Evolutionary conservation across 2,888 invertebrate species (phyloP).

Genomic region (Anaspis maculata): DNA sequence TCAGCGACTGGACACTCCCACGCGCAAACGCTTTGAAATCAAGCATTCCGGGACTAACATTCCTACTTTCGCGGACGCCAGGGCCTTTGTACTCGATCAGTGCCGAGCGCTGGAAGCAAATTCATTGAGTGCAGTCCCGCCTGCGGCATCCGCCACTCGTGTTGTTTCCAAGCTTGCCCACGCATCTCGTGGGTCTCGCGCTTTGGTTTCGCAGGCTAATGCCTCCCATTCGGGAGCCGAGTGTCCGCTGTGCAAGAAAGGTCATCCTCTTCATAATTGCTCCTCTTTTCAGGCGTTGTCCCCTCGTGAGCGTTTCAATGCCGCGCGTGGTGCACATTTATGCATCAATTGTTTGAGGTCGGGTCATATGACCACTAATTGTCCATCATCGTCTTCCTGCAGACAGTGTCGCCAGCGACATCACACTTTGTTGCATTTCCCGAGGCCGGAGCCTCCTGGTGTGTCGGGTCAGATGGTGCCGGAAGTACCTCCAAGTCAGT

Average conservation of each 20-base stretch:
- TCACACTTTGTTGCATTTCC: slow-evolving; percentile 1
- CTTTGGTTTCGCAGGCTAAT: too few relatives aligned
- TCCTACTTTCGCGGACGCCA: slow-evolving; percentile 1
- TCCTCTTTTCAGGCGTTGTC: too few relatives aligned
- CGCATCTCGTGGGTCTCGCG: too few relatives aligned
- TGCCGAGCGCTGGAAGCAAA: slow-evolving; percentile 1
- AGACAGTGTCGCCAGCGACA: neutral
- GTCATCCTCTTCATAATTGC: too few relatives aligned
- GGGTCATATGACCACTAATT: neutral
- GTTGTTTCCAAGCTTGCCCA: too few relatives aligned
- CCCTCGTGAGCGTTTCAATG: too few relatives aligned
- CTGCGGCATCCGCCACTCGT: too few relatives aligned
- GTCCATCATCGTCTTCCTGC: neutral
- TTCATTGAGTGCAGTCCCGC: neutral
- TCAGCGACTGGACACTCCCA: neutral
- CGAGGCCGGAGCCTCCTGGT: neutral
- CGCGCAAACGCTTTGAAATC: slow-evolving; percentile 2
- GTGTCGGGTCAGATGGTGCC: too few relatives aligned
- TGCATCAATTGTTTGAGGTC: slow-evolving; percentile 2
- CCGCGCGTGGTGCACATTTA: neutral
- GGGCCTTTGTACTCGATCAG: neutral
- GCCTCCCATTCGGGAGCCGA: too few relatives aligned
- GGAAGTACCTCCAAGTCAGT: too few relatives aligned
- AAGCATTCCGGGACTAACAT: neutral
- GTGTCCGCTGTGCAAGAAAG: too few relatives aligned